These are phyloP conservation scores for Drosophila neocordata DNA, from an alignment of 1,140 invertebrate genomes.

Conservation along the genomic window DNA sequence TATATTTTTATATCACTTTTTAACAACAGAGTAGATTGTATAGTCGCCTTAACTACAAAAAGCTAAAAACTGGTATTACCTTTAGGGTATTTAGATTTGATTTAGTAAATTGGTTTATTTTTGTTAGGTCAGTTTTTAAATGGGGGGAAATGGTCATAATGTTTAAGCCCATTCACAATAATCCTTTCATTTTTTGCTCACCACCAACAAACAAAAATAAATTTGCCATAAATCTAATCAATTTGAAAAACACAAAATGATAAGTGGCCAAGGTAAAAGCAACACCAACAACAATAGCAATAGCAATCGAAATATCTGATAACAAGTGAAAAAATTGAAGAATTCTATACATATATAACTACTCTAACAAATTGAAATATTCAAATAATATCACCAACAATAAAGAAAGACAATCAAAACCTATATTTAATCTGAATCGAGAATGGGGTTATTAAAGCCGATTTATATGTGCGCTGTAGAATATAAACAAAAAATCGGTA, in stretches of 20 bases:
- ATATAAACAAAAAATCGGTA: conserved; percentile 25
- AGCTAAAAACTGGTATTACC: not conserved
- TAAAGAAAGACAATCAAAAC: not conserved
- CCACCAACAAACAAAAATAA: conserved; percentile 13
- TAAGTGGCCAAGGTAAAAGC: conserved; percentile 31
- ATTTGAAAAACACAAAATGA: conserved; percentile 31
- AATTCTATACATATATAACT: conserved; percentile 12
- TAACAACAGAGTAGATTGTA: no score
- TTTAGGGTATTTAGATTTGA: not conserved
- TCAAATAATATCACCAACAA: not conserved
- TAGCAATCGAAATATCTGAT: conserved; percentile 30
- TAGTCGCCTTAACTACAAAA: no score
- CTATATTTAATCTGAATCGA: not conserved
- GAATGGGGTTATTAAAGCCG: conserved; percentile 6
- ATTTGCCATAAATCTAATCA: conserved; percentile 49
- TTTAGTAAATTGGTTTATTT: not conserved
- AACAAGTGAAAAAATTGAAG: not conserved
- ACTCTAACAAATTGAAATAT: conserved; percentile 20
- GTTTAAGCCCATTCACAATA: conserved; percentile 4
- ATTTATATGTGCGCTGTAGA: not conserved
- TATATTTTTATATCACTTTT: no score
- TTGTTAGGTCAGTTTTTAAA: not conserved
- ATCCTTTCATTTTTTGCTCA: not conserved
- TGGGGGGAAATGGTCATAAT: not conserved
- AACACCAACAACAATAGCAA: no score